Conservation (phyloP, 2,113 vertebrate species). For the Podiceps cristatus region DNA sequence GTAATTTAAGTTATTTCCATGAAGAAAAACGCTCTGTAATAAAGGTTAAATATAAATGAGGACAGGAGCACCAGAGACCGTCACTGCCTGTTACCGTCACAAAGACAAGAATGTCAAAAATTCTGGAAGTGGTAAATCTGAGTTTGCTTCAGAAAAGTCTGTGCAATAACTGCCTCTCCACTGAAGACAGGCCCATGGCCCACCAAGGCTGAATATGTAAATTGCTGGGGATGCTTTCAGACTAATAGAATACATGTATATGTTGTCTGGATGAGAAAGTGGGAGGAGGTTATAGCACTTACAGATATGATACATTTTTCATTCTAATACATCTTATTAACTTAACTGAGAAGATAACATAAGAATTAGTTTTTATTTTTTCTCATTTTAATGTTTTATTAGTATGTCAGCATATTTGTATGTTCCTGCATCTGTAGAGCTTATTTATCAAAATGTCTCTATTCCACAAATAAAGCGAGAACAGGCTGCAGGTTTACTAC, state of each 20-base stretch:
- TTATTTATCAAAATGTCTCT: background rate
- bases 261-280: background rate
- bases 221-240: background rate
- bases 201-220: background rate
- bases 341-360: background rate
- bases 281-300: background rate
- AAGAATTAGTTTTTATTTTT: background rate
- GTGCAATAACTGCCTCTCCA: background rate
- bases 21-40: background rate
- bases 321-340: background rate
- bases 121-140: background rate
- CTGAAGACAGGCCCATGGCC: background rate
- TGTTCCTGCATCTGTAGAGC: background rate
- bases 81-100: background rate
- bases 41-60: background rate
- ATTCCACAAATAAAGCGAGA: background rate
- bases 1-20: background rate
- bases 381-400: background rate
- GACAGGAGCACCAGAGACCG: background rate
- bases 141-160: background rate
- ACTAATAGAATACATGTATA: background rate
- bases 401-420: background rate
- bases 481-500: background rate
- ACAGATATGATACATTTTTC: background rate
- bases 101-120: background rate